Evolutionary conservation across 64 coral and sea anemone species (phyloP), one percentile per base, ranked within the genome.

Genomic region (Stichodactyla mertensii): DNA sequence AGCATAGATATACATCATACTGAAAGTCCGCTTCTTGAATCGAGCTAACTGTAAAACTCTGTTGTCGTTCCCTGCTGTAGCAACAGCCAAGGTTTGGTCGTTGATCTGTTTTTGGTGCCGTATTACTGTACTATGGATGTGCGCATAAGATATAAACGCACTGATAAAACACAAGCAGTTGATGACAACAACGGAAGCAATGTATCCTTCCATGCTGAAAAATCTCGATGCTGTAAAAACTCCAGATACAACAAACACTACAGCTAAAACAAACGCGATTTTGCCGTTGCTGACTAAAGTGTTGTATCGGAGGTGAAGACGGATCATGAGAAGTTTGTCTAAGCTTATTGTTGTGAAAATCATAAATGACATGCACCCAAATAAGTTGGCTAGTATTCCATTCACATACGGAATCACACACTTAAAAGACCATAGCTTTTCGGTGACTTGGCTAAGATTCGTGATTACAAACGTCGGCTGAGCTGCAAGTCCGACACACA

Each of bases 291-390:
- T 82, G 19, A 82, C 80, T 22, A 82, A 2, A 10, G 52, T 57
- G 14, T 82, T 54, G 52, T 82, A 82, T 82, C 80, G 18, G 23
- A 82, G 80, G 23, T 82, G 80, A 82, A 82, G 80, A 55, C 2
- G 80, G 19, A 82, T 22, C 80, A 82, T 55, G 52, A 82, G 80
- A 52, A 22, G 10, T 52, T 82, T 51, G 12, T 82, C 80, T 51
- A 82, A 16, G 27, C 80, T 82, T 45, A 82, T 57, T 52, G 51
- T 52, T 12, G 80, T 82, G 12, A 82, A 82, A n/a, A 7, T 22
- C 4, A 82, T 16, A 57, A 82, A 28, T 54, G 80, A 82, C 80
- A 82, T 27, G 7, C 20, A 8, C 4, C 11, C 16, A 27, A 82
- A 82, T 12, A 55, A 22, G 52, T 55, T 28, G 22, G 52, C 52